Base-by-base conservation (phyloP, 2,797 vertebrate genomes). In the Anableps anableps region DNA sequence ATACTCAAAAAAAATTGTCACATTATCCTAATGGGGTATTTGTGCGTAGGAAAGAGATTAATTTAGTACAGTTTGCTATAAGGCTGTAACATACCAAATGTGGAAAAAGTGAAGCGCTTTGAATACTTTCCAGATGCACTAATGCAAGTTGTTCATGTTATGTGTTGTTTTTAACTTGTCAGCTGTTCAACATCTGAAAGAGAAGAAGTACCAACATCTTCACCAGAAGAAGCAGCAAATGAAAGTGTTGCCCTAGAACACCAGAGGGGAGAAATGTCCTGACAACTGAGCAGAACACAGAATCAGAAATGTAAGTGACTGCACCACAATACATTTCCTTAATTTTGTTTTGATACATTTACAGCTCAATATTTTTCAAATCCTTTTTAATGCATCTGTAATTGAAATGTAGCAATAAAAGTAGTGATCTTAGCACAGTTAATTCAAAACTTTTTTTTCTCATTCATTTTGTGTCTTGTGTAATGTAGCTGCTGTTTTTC, bases 121-220 rank as follows among this genome's bases (percentile, higher is more conserved):
- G n/a, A n/a, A n/a, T n/a, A n/a, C n/a, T n/a, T n/a, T n/a, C n/a
- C n/a, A n/a, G n/a, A n/a, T n/a, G n/a, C n/a, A n/a, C n/a, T n/a
- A n/a, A 3, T 17, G 1, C 11, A 29, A n/a, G 5, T 9, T 45
- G 38, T 5, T 70, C 23, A 70, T 16, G 11, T 45, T 16, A 45
- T n/a, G 41, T n/a, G 4, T 43, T 70, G 23, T 17, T 45, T 70
- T 43, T 45, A n/a, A 16, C 21, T 17, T 58, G 21, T 17, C 34
- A 58, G 50, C 0, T n/a, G 0, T 53, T 5, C 1, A 17, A 8
- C 4, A 5, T 0, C 0, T 53, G 5, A 6, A 14, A 7, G 73
- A 14, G 14, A n/a, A 0, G 0, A 1, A 26, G 50, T 26, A 17
- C 47, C 21, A 55, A 53, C 66, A 6, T 70, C 66, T 7, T 70